phyloP scores from a whole-genome alignment of 2,797 vertebrate species.

The Acanthis flammea region DNA sequence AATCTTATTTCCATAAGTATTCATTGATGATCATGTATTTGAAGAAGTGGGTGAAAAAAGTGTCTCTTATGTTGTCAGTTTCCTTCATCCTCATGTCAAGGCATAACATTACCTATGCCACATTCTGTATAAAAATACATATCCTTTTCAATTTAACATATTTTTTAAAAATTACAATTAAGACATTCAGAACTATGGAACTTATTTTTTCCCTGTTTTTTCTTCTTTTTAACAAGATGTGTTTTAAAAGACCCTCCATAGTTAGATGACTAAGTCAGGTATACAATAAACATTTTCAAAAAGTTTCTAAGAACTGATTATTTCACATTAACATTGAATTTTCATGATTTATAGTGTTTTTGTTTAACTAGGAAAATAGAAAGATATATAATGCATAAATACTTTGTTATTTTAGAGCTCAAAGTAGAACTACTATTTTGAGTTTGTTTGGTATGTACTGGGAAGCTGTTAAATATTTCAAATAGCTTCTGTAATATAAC shows the following conservation, averaged over 20 bases:
- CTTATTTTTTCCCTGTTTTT: background rate
- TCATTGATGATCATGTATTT: background rate
- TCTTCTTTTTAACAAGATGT: background rate
- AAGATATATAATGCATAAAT: background rate
- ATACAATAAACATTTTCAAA: background rate
- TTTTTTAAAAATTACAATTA: background rate
- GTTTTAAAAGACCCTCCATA: background rate
- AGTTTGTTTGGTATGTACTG: background rate
- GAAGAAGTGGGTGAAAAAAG: background rate
- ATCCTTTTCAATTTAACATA: background rate
- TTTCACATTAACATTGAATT: background rate
- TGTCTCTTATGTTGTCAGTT: background rate
- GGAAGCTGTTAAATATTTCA: background rate
- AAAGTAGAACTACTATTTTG: background rate
- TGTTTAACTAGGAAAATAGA: background rate
- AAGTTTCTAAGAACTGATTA: background rate
- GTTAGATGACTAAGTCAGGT: background rate
- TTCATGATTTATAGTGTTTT: background rate
- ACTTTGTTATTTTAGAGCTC: background rate
- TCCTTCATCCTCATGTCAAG: background rate
- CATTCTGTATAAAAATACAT: background rate
- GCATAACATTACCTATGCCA: background rate
- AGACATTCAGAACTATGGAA: background rate
- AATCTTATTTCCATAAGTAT: background rate
- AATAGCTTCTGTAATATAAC: background rate